Percentiles rank a stretch among this genome's conserved stretches.
phyloP scores from a whole-genome alignment of 1,140 invertebrate species.

The Archegozetes longisetosus region DNA sequence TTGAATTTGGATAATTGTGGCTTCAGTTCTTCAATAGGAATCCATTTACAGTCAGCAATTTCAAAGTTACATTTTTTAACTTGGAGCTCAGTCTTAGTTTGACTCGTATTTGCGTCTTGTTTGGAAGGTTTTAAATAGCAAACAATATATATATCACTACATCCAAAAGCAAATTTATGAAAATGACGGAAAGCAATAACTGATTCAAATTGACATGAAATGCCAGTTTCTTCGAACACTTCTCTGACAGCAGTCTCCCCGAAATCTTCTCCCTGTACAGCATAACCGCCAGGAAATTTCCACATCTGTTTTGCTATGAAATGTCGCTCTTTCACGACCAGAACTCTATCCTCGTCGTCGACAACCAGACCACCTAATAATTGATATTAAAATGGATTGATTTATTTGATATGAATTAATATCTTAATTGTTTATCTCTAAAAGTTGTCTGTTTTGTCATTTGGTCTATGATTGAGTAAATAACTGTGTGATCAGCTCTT shows the following conservation, averaged over 20 bases:
- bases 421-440: slow-evolving; percentile 9
- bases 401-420: not conserved
- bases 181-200: slow-evolving; percentile 57
- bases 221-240: slow-evolving; percentile 74
- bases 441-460: not conserved
- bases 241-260: slow-evolving; percentile 59
- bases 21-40: slow-evolving; percentile 26
- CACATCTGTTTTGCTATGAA: slow-evolving; percentile 32
- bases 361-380: slow-evolving; percentile 62
- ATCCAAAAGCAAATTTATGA: slow-evolving; percentile 47
- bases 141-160: slow-evolving; percentile 68
- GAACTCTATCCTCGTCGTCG: slow-evolving; percentile 51
- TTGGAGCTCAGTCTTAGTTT: not conserved
- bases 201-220: slow-evolving; percentile 52
- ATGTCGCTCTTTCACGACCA: slow-evolving; percentile 58
- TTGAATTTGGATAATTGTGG: slow-evolving; percentile 6
- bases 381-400: not conserved
- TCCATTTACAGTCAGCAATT: slow-evolving; percentile 59
- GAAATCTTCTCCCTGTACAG: slow-evolving; percentile 70
- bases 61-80: slow-evolving; percentile 43
- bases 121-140: slow-evolving; percentile 46
- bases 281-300: slow-evolving; percentile 83
- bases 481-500: too few species aligned
- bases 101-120: not conserved
- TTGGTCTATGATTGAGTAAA: not conserved